Conservation (phyloP, 2,113 vertebrate genomes). For the Pseudorasbora parva region DNA sequence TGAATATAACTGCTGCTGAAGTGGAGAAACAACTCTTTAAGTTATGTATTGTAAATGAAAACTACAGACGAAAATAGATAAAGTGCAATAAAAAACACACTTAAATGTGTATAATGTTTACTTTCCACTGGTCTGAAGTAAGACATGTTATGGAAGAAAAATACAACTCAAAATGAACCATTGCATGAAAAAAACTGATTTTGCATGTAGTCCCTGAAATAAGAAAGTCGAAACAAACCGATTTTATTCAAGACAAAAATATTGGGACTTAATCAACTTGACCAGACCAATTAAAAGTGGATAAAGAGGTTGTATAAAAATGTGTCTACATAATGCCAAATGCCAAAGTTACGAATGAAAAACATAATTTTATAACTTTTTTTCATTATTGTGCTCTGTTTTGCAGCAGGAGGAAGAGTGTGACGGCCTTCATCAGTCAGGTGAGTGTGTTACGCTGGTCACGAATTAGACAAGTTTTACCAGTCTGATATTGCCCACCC, state of each 20-base stretch:
- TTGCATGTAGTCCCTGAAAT: background rate
- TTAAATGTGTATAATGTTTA: background rate
- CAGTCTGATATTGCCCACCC: background rate
- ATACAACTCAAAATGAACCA: background rate
- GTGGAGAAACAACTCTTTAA: too few relatives aligned
- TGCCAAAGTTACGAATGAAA: background rate
- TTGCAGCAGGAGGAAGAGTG: conserved; percentile 76
- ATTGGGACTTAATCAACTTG: too few relatives aligned
- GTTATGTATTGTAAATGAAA: background rate
- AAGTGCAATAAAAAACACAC: background rate
- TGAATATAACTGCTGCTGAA: background rate
- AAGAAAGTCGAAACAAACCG: background rate
- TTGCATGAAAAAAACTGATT: background rate
- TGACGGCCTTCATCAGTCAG: conserved; percentile 72
- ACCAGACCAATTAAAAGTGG: too few relatives aligned
- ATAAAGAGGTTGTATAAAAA: background rate
- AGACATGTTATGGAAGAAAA: background rate
- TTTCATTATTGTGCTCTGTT: conserved; percentile 52
- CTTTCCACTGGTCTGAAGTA: background rate
- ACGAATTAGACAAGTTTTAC: too few relatives aligned
- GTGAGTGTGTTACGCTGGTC: conserved; percentile 52
- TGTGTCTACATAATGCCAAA: too few relatives aligned
- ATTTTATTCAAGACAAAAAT: background rate
- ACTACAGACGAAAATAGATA: background rate
- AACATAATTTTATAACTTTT: background rate